Base-by-base conservation (phyloP, 1,140 invertebrate genomes). In the Nomia melanderi region DNA sequence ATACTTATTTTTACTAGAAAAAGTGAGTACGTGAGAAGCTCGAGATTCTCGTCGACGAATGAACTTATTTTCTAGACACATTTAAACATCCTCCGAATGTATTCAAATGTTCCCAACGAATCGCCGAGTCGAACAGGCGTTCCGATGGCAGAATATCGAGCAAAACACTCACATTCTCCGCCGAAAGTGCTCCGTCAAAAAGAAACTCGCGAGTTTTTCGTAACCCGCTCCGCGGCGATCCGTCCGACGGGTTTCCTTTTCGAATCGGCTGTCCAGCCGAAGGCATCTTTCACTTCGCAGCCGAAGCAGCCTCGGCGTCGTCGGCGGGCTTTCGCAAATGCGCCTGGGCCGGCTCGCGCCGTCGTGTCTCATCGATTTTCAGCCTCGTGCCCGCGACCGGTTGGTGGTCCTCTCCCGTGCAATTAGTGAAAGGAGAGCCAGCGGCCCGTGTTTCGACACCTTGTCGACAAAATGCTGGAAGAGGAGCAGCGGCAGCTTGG, bases 351-450 rank as follows among this genome's bases (percentile, higher is more conserved):
- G 41, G 41, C 41, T 44, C 41, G 14, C 4, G 36, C 44, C 41
- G 14, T 17, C 31, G 39, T 29, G 47, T 82, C 81, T 83, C 81
- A 81, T 54, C 78, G 81, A 83, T 82, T 83, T 50, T 50, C 79
- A 66, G 60, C 65, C 75, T 33, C 70, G 78, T 59, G 74, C 81
- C 73, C 74, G 56, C 69, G 60, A 11, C 31, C 17, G 47, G n/a
- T n/a, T 20, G 47, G 20, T n/a, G 17, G 39, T 59, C 64, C 44
- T 74, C 56, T 44, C 41, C 77, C 69, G 47, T 72, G 60, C 70
- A 83, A 83, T 83, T 83, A 83, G 76, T 83, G 82, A 82, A 82
- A 82, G 80, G 82, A 83, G 81, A 82, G 78, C 75, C n/a, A 6
- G 20, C 62, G 59, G 39, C 9, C 29, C 59, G 20, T 65, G 64